Percentiles rank a stretch among this genome's conserved stretches.
These are phyloP conservation scores for Lissocephala sabroskyi DNA, from an alignment of 2,888 invertebrate species.

Conservation along the genomic window DNA sequence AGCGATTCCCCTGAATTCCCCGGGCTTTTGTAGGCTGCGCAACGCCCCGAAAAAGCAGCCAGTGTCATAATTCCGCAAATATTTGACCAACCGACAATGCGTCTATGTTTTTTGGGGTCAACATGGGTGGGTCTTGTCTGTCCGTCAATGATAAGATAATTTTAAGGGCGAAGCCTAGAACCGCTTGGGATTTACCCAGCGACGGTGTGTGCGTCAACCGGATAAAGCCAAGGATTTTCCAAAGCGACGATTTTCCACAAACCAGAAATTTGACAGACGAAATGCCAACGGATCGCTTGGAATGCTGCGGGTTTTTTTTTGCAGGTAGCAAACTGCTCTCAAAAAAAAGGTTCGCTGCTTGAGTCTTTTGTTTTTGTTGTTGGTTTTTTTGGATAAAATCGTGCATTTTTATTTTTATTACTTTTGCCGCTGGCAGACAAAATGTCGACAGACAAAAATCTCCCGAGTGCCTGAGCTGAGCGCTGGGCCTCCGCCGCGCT, in stretches of 20 bases:
- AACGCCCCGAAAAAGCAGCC: constrained; percentile 11
- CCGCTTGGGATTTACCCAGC: constrained; percentile 36
- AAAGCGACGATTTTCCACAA: too few species aligned
- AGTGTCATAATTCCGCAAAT: constrained; percentile 53
- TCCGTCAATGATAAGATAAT: constrained; percentile 45
- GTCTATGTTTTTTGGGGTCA: too few species aligned
- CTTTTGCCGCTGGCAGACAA: constrained; percentile 56
- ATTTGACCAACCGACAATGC: constrained; percentile 33
- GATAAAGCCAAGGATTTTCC: background rate
- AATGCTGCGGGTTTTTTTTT: too few species aligned
- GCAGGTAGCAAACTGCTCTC: too few species aligned
- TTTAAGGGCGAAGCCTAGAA: constrained; percentile 20
- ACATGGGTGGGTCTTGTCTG: too few species aligned
- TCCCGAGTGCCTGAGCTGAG: too few species aligned
- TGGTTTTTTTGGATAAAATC: constrained; percentile 30
- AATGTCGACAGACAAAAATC: constrained; percentile 59
- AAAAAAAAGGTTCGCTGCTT: constrained; percentile 42
- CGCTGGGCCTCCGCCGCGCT: too few species aligned
- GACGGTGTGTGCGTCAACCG: background rate
- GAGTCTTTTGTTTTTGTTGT: constrained; percentile 50
- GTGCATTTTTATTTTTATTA: constrained; percentile 51
- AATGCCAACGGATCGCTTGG: too few species aligned
- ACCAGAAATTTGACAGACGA: too few species aligned
- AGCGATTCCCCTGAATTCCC: constrained; percentile 42
- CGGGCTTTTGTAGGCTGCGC: constrained; percentile 44